Conservation (phyloP, 2,797 vertebrate genomes). For the Synanceia verrucosa region DNA sequence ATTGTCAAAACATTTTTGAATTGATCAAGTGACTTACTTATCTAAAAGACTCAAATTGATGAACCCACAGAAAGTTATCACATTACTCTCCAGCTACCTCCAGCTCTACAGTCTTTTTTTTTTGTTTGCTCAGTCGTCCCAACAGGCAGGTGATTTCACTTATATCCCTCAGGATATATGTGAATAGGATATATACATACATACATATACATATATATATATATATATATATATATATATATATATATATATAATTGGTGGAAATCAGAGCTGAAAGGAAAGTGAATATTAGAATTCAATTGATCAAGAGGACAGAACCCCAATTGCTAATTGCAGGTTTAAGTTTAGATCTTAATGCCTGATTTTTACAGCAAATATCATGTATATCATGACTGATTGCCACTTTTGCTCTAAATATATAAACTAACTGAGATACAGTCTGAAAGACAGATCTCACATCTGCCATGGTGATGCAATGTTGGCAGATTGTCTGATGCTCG, state of each 20-base stretch:
- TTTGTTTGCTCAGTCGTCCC: no score
- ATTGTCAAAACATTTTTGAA: not conserved
- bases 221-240: no score
- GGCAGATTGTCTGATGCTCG: constrained; percentile 19
- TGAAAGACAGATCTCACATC: constrained; percentile 58
- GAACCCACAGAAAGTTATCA: not conserved
- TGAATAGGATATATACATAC: no score
- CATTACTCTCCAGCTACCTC: no score
- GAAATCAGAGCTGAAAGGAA: not conserved
- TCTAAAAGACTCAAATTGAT: not conserved
- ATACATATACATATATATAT: no score
- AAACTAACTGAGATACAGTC: constrained; percentile 47
- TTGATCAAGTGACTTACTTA: not conserved
- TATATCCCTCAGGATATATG: no score
- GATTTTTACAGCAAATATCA: constrained; percentile 23
- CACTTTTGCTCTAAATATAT: constrained; percentile 68
- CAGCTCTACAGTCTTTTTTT: not conserved
- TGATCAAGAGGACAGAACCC: not conserved
- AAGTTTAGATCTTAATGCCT: constrained; percentile 2
- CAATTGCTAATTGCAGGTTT: not conserved
- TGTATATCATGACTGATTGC: constrained; percentile 65
- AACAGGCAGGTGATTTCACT: not conserved
- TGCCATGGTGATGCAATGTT: constrained; percentile 22
- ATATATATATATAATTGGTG: no score
- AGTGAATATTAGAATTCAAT: not conserved